Conservation (phyloP, 2,888 invertebrate species). For the Scrobipalpa atriplicella region DNA sequence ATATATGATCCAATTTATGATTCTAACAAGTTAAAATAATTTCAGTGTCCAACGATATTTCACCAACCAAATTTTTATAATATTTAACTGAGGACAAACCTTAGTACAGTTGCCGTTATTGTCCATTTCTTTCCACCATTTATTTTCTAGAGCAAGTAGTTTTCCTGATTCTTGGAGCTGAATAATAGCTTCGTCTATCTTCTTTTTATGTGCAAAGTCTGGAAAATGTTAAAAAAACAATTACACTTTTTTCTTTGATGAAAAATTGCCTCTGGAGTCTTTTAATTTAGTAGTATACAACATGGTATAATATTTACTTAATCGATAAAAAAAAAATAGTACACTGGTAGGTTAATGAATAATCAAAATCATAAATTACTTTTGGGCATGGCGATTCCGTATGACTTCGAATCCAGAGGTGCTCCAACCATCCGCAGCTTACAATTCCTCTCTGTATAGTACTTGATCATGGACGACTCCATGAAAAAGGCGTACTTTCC, state of each 20-base stretch:
- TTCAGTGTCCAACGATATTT: too few species aligned
- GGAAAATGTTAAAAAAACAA: conserved; percentile 36
- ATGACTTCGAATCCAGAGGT: conserved; percentile 91
- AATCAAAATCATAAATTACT: conserved; percentile 73
- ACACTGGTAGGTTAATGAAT: neutral
- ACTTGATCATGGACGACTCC: conserved; percentile 98
- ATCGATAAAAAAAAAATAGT: too few species aligned
- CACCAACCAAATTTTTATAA: neutral
- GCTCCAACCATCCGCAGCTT: conserved; percentile 90
- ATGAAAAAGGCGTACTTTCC: conserved; percentile 95
- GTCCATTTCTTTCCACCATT: conserved; percentile 93
- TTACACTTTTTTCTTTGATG: conserved; percentile 54
- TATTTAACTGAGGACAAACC: conserved; percentile 40
- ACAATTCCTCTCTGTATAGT: conserved; percentile 91
- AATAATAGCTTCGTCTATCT: conserved; percentile 92
- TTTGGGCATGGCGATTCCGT: conserved; percentile 92
- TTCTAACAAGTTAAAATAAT: too few species aligned
- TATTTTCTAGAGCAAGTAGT: conserved; percentile 88
- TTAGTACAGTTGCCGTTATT: conserved; percentile 63
- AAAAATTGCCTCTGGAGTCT: too few species aligned
- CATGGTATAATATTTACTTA: too few species aligned
- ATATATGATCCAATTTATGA: too few species aligned
- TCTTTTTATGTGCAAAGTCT: conserved; percentile 89
- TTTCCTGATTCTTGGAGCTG: conserved; percentile 93
- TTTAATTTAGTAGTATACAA: too few species aligned